A percentile compares a stretch with the other conserved stretches of the same genome.
Evolutionary conservation across 2,797 vertebrate genomes (phyloP).

Genomic region (Meda fulgida): DNA sequence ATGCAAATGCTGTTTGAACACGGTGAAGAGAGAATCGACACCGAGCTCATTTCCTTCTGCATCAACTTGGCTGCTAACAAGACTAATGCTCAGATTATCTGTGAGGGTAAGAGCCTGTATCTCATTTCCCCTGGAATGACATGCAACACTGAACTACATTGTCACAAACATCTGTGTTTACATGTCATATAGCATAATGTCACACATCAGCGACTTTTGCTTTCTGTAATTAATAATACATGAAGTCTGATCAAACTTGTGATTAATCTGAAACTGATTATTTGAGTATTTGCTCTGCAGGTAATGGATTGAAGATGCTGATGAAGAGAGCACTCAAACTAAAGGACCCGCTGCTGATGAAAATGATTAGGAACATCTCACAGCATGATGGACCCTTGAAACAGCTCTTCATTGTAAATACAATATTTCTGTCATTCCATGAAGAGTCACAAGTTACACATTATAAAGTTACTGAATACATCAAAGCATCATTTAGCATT

Average conservation of each 20-base stretch:
- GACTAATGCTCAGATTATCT: slow-evolving; percentile 91
- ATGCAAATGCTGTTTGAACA: slow-evolving; percentile 92
- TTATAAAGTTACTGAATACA: neutral
- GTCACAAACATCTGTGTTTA: slow-evolving; percentile 10
- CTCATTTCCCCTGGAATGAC: neutral
- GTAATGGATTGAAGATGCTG: slow-evolving; percentile 88
- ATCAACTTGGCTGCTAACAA: slow-evolving; percentile 95
- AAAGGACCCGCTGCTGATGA: slow-evolving; percentile 91
- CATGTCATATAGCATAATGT: neutral
- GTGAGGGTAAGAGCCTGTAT: slow-evolving; percentile 82
- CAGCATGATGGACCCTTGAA: slow-evolving; percentile 89
- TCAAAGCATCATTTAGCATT: neutral
- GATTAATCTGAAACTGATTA: neutral
- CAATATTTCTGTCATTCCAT: neutral
- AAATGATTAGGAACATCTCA: slow-evolving; percentile 95
- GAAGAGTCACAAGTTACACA: neutral
- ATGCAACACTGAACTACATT: neutral
- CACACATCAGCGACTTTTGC: neutral
- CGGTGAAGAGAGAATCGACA: slow-evolving; percentile 83
- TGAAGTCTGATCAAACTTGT: neutral
- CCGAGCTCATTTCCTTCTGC: slow-evolving; percentile 91
- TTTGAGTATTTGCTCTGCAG: slow-evolving; percentile 68
- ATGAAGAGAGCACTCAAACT: slow-evolving; percentile 92
- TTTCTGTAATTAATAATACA: neutral
- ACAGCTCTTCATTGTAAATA: slow-evolving; percentile 88